These are phyloP conservation scores for Spea multiplicata DNA, from an alignment of 2,113 vertebrate genomes.

Conservation along the genomic window DNA sequence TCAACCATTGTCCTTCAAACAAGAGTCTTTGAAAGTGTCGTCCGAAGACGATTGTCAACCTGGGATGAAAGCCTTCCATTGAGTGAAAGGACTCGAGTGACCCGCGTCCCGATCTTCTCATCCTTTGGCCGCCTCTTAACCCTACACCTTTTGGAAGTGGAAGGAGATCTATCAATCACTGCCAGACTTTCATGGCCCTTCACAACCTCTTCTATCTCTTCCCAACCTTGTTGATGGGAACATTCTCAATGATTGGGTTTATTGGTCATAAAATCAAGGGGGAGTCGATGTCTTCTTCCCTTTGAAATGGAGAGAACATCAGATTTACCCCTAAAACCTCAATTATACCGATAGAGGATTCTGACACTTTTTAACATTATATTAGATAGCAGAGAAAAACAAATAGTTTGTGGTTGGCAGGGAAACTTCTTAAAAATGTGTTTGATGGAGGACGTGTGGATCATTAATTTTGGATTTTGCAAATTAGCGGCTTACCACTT, in stretches of 20 bases:
- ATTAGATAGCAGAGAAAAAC: too few species aligned
- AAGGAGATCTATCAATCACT: slow-evolving; percentile 7
- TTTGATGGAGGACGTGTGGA: too few species aligned
- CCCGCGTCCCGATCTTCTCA: neutral
- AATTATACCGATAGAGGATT: too few species aligned
- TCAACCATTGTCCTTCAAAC: neutral
- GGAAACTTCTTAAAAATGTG: too few species aligned
- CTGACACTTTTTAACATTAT: too few species aligned
- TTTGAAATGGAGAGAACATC: slow-evolving; percentile 4
- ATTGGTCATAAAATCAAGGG: neutral
- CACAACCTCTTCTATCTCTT: neutral
- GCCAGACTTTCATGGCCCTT: rapidly evolving
- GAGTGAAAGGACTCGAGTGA: slow-evolving; percentile 1
- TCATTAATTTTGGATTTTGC: too few species aligned
- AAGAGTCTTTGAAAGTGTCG: neutral
- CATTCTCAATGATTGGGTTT: neutral
- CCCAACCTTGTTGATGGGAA: neutral
- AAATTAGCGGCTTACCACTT: too few species aligned
- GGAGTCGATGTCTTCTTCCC: neutral
- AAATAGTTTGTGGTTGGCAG: too few species aligned
- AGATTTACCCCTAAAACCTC: too few species aligned
- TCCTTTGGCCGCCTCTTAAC: neutral
- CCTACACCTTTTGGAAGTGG: neutral
- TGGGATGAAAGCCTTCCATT: neutral
- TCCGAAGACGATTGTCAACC: slow-evolving; percentile 5